These are phyloP conservation scores for Hydra vulgaris DNA, from an alignment of 30 jellyfish, hydroid and myxozoan species.

Conservation along the genomic window DNA sequence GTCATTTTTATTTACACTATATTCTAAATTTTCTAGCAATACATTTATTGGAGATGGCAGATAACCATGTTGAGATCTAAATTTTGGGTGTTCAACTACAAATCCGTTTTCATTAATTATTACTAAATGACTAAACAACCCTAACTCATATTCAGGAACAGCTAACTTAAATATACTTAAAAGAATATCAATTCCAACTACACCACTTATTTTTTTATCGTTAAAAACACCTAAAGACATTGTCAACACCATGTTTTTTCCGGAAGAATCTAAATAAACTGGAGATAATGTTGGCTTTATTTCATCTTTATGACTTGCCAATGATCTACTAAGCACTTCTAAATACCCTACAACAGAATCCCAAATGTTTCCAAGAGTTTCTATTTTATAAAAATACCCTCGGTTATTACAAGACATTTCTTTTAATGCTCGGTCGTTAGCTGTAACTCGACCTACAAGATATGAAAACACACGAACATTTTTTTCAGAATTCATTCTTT, in stretches of 20 bases:
- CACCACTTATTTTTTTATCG: slow-evolving; percentile 7
- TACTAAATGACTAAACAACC: slow-evolving; percentile 22
- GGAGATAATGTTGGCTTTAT: slow-evolving; percentile 20
- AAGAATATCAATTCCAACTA: slow-evolving; percentile 23
- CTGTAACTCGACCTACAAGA: slow-evolving; percentile 70
- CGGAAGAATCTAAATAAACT: slow-evolving; percentile 24
- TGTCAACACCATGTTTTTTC: slow-evolving; percentile 27
- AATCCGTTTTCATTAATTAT: slow-evolving; percentile 19
- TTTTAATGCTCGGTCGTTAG: slow-evolving; percentile 53
- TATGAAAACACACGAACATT: slow-evolving; percentile 68
- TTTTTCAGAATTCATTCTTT: slow-evolving; percentile 11
- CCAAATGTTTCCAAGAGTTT: slow-evolving; percentile 42
- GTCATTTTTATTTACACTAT: slow-evolving; percentile 7
- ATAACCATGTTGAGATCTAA: slow-evolving; percentile 42
- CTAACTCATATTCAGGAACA: neutral
- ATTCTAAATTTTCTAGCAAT: slow-evolving; percentile 51
- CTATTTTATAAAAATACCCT: slow-evolving; percentile 46
- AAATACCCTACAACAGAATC: slow-evolving; percentile 27
- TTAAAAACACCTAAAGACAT: slow-evolving; percentile 24
- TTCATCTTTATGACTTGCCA: neutral
- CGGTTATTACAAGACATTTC: slow-evolving; percentile 76
- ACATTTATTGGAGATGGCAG: slow-evolving; percentile 72
- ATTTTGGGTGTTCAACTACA: slow-evolving; percentile 21
- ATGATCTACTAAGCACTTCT: slow-evolving; percentile 23
- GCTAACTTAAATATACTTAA: neutral